A percentile compares a stretch with the other conserved stretches of the same genome.
Evolutionary conservation across 2,113 vertebrate genomes (phyloP).

Genomic region (Todiramphus saurophagus): DNA sequence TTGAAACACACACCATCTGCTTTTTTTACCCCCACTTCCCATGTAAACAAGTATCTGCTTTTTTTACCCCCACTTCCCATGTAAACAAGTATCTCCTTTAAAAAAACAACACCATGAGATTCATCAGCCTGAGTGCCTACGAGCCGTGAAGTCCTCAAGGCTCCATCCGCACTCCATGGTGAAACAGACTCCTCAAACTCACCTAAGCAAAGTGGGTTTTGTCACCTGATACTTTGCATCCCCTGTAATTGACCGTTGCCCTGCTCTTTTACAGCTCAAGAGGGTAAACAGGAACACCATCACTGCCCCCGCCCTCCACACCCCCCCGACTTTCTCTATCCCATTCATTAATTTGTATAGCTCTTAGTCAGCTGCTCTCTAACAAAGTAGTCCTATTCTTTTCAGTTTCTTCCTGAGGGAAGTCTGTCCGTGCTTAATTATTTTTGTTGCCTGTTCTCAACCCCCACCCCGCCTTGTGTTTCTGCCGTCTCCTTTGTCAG

Average conservation of each 20-base stretch:
- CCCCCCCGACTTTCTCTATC: slow-evolving; percentile 6
- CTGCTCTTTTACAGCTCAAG: slow-evolving; percentile 34
- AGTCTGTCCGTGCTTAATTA: slow-evolving; percentile 33
- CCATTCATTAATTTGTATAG: slow-evolving; percentile 65
- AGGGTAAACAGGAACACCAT: slow-evolving; percentile 24
- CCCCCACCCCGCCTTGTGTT: neutral
- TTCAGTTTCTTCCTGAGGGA: slow-evolving; percentile 51
- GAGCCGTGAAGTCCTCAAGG: neutral
- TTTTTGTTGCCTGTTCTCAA: slow-evolving; percentile 29
- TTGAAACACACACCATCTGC: neutral
- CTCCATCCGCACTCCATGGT: neutral
- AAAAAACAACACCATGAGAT: neutral
- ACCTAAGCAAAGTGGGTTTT: neutral
- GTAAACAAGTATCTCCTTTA: neutral
- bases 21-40: neutral
- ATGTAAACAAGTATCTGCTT: neutral
- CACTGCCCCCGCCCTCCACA: neutral
- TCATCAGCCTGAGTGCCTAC: neutral
- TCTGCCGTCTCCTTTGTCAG: slow-evolving; percentile 50
- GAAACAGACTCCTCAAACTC: neutral
- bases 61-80: neutral
- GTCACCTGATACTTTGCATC: slow-evolving; percentile 16
- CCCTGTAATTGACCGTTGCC: slow-evolving; percentile 28
- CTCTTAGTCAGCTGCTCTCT: slow-evolving; percentile 56
- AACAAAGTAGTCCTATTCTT: slow-evolving; percentile 53